These are phyloP conservation scores for Ormyrus nitidulus DNA, from an alignment of 2,888 invertebrate species.

Conservation along the genomic window DNA sequence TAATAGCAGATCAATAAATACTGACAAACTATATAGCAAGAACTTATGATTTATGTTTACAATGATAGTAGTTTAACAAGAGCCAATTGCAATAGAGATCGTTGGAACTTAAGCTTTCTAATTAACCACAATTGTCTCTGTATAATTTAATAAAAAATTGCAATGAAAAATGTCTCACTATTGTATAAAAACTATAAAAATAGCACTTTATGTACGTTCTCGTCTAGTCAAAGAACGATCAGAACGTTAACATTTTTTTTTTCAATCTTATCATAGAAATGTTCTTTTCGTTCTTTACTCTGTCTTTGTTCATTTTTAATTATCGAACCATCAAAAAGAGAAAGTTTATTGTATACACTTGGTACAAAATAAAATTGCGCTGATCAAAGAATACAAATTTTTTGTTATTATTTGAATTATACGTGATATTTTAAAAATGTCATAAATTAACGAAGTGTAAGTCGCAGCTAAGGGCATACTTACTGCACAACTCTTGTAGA, in stretches of 20 bases:
- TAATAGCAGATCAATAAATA: too few species aligned
- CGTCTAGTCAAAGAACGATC: conserved; percentile 31
- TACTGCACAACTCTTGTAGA: conserved; percentile 14
- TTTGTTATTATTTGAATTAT: conserved; percentile 5
- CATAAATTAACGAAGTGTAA: neutral
- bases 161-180: conserved; percentile 7
- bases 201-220: conserved; percentile 7
- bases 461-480: conserved; percentile 1
- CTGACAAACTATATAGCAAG: too few species aligned
- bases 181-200: conserved; percentile 3
- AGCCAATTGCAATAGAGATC: conserved; percentile 2
- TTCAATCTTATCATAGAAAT: neutral
- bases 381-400: neutral
- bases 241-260: neutral
- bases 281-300: neutral
- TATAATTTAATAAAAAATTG: neutral
- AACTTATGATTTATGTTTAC: neutral
- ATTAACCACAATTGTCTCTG: conserved; percentile 5
- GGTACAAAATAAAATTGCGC: neutral
- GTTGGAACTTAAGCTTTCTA: neutral
- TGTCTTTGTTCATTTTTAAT: conserved; percentile 7
- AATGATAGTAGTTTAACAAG: too few species aligned
- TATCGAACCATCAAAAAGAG: neutral
- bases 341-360: neutral
- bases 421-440: too few species aligned